A percentile compares a stretch with the other conserved stretches of the same genome.
phyloP scores from a whole-genome alignment of 1,140 invertebrate species.

The Neocloeon triangulifer region DNA sequence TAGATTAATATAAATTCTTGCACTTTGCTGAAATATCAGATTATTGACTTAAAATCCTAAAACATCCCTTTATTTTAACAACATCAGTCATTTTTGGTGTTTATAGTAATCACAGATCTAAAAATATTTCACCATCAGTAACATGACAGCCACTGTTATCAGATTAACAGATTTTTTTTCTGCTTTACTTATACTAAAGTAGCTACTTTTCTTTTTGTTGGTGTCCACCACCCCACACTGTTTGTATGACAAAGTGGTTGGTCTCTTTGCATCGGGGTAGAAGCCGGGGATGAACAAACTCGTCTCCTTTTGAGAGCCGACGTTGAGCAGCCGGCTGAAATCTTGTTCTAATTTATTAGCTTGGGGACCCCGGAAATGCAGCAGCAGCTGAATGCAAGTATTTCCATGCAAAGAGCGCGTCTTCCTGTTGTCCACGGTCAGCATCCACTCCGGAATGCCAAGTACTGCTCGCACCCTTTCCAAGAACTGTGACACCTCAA shows the following conservation, averaged over 20 bases:
- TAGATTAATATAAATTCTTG: too few species aligned
- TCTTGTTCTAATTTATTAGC: conserved; percentile 54
- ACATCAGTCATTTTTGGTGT: too few species aligned
- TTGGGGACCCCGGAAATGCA: conserved; percentile 56
- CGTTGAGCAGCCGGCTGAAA: conserved; percentile 45
- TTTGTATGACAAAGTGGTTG: conserved; percentile 40
- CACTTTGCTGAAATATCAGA: too few species aligned
- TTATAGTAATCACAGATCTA: too few species aligned
- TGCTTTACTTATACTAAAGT: too few species aligned
- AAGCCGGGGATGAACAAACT: conserved; percentile 58
- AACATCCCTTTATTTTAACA: too few species aligned
- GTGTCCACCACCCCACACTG: conserved; percentile 47
- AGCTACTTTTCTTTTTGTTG: conserved; percentile 38
- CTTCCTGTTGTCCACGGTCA: conserved; percentile 59
- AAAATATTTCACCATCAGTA: too few species aligned
- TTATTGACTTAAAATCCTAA: too few species aligned
- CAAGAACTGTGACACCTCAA: conserved; percentile 74
- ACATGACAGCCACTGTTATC: too few species aligned
- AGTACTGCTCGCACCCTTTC: conserved; percentile 57
- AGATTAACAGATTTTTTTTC: too few species aligned
- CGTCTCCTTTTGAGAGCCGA: conserved; percentile 43
- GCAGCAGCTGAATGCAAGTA: conserved; percentile 63
- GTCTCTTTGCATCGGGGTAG: conserved; percentile 37
- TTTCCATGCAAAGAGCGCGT: conserved; percentile 53
- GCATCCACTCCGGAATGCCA: conserved; percentile 74